phyloP scores from a whole-genome alignment of 1,140 invertebrate species.

The Habropoda laboriosa region DNA sequence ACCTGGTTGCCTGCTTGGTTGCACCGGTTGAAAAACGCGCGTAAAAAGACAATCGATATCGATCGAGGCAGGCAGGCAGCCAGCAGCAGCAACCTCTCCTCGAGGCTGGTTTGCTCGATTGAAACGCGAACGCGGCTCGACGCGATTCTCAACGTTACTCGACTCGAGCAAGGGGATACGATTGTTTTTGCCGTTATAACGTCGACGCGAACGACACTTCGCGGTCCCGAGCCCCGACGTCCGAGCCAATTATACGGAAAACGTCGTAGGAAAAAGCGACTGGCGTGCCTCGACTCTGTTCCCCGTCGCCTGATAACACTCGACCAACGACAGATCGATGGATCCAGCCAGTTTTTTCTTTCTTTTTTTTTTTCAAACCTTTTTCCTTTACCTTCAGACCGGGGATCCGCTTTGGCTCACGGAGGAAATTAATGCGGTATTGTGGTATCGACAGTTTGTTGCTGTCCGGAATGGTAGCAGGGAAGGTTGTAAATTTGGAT shows the following conservation, averaged over 20 bases:
- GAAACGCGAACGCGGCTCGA: not conserved
- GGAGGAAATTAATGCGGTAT: conserved; percentile 7
- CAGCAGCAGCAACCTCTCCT: not conserved
- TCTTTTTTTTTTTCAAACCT: too few species aligned
- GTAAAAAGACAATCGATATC: conserved; percentile 46
- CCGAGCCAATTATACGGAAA: conserved; percentile 38
- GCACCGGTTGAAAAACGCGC: conserved; percentile 1
- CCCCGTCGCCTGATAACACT: conserved; percentile 8
- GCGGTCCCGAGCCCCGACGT: conserved; percentile 13
- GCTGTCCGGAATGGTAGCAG: not conserved
- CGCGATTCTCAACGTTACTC: conserved; percentile 1
- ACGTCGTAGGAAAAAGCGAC: conserved; percentile 21
- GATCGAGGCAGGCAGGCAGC: too few species aligned
- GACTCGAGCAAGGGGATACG: not conserved
- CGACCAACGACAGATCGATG: conserved; percentile 1
- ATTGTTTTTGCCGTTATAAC: conserved; percentile 39
- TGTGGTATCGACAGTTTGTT: conserved; percentile 12
- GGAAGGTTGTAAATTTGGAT: not conserved
- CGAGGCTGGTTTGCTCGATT: not conserved
- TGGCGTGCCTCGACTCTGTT: not conserved
- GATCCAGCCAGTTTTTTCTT: not conserved
- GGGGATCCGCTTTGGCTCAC: not conserved
- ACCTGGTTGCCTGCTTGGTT: not conserved
- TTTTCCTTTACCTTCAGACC: not conserved
- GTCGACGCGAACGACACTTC: conserved; percentile 43